Conservation (phyloP, 2,113 vertebrate species). For the Plecturocebus donacophilus region DNA sequence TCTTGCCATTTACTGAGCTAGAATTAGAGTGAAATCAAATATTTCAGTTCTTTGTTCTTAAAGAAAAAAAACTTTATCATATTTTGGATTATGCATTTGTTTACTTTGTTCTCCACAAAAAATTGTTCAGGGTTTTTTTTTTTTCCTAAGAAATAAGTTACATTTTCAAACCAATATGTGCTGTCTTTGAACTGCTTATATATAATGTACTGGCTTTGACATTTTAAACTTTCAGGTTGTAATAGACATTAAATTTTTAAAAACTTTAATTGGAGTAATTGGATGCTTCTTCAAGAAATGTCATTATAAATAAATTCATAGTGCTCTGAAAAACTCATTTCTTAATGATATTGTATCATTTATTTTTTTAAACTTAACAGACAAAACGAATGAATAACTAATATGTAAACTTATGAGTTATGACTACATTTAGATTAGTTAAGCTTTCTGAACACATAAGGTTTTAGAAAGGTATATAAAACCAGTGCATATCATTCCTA, state of each 20-base stretch:
- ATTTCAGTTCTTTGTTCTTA: conserved; percentile 10
- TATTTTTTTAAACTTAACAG: conserved; percentile 6
- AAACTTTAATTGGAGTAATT: background rate
- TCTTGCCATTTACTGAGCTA: conserved; percentile 70
- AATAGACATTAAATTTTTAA: background rate
- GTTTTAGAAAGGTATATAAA: background rate
- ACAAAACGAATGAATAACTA: background rate
- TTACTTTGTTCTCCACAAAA: conserved; percentile 33
- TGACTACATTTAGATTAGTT: background rate
- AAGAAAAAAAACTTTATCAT: conserved; percentile 10
- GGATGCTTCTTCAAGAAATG: background rate
- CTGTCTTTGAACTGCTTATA: background rate
- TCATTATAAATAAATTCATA: background rate
- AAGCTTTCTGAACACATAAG: background rate
- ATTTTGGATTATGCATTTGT: conserved; percentile 60
- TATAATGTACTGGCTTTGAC: background rate
- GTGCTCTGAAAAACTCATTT: background rate
- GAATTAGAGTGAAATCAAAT: background rate
- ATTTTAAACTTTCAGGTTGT: background rate
- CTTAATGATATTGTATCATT: background rate
- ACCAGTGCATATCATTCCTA: background rate
- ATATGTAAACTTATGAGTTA: background rate
- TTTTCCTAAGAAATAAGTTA: background rate
- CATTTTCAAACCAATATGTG: background rate
- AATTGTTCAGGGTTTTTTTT: conserved; percentile 44